Evolutionary conservation across 2,797 vertebrate genomes (phyloP).

Genomic region (Chrysocyon brachyurus): DNA sequence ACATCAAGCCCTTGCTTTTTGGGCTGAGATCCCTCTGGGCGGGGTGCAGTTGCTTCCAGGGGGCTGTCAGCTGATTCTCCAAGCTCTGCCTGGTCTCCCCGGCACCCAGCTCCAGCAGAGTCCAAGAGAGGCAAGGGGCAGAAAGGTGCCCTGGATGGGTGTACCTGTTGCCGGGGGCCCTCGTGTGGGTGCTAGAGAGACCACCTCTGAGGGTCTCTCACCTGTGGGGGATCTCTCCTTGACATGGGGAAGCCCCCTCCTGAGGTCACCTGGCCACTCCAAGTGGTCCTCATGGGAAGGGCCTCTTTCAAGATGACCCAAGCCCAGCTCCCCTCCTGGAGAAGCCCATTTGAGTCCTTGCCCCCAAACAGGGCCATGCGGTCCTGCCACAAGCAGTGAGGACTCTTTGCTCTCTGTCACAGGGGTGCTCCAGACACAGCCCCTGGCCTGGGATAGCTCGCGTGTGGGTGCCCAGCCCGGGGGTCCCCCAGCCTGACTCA

Average conservation of each 20-base stretch:
- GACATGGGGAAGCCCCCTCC: not conserved
- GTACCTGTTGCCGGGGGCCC: not conserved
- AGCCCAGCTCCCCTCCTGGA: not conserved
- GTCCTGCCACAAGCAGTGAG: not conserved
- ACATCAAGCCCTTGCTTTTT: not conserved
- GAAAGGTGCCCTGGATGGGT: not conserved
- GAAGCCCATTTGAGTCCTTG: not conserved
- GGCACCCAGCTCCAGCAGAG: not conserved
- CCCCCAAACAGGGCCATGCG: accelerated
- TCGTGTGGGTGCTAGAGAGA: not conserved
- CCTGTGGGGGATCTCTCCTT: not conserved
- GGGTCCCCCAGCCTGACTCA: not conserved
- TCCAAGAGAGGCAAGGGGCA: accelerated
- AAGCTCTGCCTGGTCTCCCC: not conserved
- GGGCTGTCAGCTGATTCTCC: not conserved
- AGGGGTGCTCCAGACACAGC: not conserved
- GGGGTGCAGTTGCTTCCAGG: not conserved
- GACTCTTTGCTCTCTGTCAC: not conserved
- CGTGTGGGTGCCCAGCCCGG: not conserved
- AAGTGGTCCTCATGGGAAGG: not conserved
- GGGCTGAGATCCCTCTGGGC: accelerated
- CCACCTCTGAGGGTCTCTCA: accelerated
- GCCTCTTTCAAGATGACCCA: not conserved
- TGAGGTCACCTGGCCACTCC: not conserved
- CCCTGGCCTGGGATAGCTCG: accelerated